phyloP scores from a whole-genome alignment of 2,113 vertebrate species.

The Peromyscus maniculatus region DNA sequence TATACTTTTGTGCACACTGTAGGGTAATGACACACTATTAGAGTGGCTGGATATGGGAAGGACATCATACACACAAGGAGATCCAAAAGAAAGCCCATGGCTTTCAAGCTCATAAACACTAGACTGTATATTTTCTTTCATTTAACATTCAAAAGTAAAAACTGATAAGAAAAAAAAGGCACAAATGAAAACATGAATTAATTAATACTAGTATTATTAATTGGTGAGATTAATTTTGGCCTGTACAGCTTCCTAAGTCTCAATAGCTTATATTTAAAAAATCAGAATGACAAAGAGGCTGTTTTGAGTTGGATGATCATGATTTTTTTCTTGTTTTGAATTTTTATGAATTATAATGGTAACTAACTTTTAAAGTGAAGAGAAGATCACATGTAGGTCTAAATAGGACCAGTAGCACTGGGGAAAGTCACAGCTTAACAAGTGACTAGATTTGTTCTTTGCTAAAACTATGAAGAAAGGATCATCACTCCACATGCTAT shows the following conservation, averaged over 20 bases:
- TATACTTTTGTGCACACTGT: not conserved
- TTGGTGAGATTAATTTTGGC: not conserved
- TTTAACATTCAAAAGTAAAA: conserved; percentile 51
- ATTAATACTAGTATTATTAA: not conserved
- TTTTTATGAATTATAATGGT: conserved; percentile 22
- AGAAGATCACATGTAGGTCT: conserved; percentile 23
- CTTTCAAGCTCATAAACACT: not conserved
- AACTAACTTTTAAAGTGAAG: conserved; percentile 44
- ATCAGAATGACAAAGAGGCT: not conserved
- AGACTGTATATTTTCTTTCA: not conserved
- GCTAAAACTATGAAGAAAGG: conserved; percentile 66
- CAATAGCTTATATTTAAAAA: not conserved
- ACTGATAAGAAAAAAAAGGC: not conserved
- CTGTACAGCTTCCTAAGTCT: conserved; percentile 3
- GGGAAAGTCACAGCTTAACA: conserved; percentile 41
- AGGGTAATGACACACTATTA: not conserved
- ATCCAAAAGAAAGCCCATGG: not conserved
- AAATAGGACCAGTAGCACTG: conserved; percentile 61
- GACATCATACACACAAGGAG: not conserved
- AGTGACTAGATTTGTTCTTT: conserved; percentile 64
- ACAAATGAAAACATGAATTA: not conserved
- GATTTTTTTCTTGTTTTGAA: not conserved
- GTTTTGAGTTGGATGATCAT: not conserved
- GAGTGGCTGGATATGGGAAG: not conserved
- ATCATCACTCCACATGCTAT: conserved; percentile 70